phyloP scores from a whole-genome alignment of 1,140 invertebrate species.

The Microplitis mediator region DNA sequence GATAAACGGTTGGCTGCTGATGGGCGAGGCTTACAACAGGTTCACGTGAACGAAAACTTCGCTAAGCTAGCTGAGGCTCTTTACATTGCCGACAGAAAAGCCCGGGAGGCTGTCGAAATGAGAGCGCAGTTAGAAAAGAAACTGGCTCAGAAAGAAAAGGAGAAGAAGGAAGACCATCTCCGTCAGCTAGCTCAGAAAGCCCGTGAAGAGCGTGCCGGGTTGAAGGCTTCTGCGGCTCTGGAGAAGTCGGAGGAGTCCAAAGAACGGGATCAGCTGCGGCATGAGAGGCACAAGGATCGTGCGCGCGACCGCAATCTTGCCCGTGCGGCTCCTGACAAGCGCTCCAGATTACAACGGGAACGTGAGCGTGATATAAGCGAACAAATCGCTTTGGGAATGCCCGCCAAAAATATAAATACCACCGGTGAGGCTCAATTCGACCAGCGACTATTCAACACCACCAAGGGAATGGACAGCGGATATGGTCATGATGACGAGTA shows the following conservation, averaged over 20 bases:
- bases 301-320: slow-evolving; percentile 92
- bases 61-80: slow-evolving; percentile 96
- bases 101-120: slow-evolving; percentile 95
- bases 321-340: slow-evolving; percentile 92
- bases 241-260: slow-evolving; percentile 76
- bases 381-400: slow-evolving; percentile 96
- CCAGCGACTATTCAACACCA: slow-evolving; percentile 94
- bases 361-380: slow-evolving; percentile 97
- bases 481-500: slow-evolving; percentile 98
- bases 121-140: slow-evolving; percentile 95
- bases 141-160: slow-evolving; percentile 96
- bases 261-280: slow-evolving; percentile 88
- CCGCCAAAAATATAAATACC: slow-evolving; percentile 75
- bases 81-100: slow-evolving; percentile 98
- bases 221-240: slow-evolving; percentile 62
- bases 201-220: slow-evolving; percentile 90
- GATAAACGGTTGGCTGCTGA: slow-evolving; percentile 98
- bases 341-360: slow-evolving; percentile 86
- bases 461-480: slow-evolving; percentile 94
- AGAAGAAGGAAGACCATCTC: slow-evolving; percentile 96
- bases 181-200: slow-evolving; percentile 93
- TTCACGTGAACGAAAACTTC: slow-evolving; percentile 99
- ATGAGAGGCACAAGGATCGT: slow-evolving; percentile 89
- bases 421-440: slow-evolving; percentile 91
- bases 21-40: slow-evolving; percentile 94